A percentile compares a stretch with the other conserved stretches of the same genome.
These are phyloP conservation scores for Podocnemis expansa DNA, from an alignment of 2,113 vertebrate genomes.

Conservation along the genomic window DNA sequence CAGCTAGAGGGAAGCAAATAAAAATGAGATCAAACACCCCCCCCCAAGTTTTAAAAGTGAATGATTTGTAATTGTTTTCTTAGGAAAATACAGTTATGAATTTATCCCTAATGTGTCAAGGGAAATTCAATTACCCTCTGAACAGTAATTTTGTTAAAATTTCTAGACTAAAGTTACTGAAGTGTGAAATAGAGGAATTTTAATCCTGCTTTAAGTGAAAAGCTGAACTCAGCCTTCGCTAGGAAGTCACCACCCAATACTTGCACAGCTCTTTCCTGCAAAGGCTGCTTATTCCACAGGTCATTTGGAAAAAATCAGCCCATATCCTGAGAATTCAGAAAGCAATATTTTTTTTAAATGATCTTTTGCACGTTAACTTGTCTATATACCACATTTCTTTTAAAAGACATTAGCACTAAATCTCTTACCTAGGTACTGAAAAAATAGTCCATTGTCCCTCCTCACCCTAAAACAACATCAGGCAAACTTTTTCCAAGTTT, in stretches of 20 bases:
- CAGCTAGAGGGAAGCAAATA: not conserved
- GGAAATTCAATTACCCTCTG: not conserved
- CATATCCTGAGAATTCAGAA: not conserved
- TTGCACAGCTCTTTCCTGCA: not conserved
- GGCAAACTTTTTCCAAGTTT: not conserved
- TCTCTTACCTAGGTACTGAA: not conserved
- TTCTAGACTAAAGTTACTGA: not conserved
- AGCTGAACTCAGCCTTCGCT: not conserved
- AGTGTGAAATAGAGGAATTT: accelerated
- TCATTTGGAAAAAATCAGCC: not conserved
- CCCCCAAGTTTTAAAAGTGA: not conserved
- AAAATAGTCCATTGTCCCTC: not conserved
- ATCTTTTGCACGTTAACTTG: not conserved
- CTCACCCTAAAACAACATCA: not conserved
- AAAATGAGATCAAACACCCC: not conserved
- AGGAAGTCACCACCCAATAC: not conserved
- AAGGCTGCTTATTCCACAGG: not conserved
- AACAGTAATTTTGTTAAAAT: not conserved
- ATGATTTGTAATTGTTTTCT: not conserved
- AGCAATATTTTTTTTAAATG: not conserved
- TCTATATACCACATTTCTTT: not conserved
- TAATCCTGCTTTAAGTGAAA: not conserved
- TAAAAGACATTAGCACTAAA: not conserved
- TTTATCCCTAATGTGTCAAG: not conserved
- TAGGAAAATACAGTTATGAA: not conserved